phyloP scores from a whole-genome alignment of 2,797 vertebrate species.

The Pantherophis vulpinus region DNA sequence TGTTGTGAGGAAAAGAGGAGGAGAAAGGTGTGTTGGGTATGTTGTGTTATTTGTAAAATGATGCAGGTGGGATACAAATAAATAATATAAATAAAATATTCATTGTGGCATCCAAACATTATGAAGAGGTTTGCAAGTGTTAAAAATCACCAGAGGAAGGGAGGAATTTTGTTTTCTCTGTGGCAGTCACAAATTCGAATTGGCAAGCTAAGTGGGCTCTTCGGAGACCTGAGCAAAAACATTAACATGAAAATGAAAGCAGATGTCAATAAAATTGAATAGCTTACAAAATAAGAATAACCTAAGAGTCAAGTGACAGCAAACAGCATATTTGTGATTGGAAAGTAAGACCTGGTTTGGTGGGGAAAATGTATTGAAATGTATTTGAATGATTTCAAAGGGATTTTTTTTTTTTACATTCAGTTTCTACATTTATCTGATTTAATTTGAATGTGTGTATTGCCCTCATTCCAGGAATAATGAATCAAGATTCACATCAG shows the following conservation, averaged over 20 bases:
- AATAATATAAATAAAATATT: background rate
- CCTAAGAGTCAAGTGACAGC: background rate
- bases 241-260: background rate
- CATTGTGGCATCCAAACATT: background rate
- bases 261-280: background rate
- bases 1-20: background rate
- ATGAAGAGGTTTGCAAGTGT: background rate
- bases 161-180: background rate
- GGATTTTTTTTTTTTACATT: background rate
- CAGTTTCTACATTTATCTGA: background rate
- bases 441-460: background rate
- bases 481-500: background rate
- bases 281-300: background rate
- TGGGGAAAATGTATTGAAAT: background rate
- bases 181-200: background rate
- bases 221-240: background rate
- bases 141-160: background rate
- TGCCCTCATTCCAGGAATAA: background rate
- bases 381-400: background rate
- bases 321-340: background rate
- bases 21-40: background rate
- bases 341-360: background rate
- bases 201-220: background rate
- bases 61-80: background rate
- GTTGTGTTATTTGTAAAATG: background rate